Evolutionary conservation across 2,888 invertebrate genomes (phyloP).

Genomic region (Chironomus tentans): DNA sequence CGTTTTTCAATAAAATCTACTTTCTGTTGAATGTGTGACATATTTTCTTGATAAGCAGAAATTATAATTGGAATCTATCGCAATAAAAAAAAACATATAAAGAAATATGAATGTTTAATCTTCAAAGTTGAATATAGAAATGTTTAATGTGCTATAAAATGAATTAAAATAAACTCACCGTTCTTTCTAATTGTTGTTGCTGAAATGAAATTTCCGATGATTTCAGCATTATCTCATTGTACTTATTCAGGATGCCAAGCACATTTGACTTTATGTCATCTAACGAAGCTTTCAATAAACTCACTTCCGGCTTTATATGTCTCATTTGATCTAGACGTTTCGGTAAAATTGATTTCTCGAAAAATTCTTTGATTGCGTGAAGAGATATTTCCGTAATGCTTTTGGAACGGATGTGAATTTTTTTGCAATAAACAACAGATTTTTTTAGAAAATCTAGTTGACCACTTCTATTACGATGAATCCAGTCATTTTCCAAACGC

Average conservation of each 20-base stretch:
- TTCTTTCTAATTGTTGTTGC: constrained; percentile 12
- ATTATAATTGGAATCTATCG: constrained; percentile 14
- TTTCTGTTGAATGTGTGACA: constrained; percentile 12
- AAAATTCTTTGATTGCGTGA: constrained; percentile 18
- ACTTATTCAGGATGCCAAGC: constrained; percentile 6
- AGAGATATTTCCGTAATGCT: constrained; percentile 15
- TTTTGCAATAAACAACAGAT: constrained; percentile 16
- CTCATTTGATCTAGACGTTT: constrained; percentile 26
- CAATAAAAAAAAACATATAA: too few relatives aligned
- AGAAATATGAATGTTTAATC: too few relatives aligned
- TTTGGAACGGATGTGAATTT: constrained; percentile 19
- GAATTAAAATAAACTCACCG: neutral
- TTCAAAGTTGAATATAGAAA: too few relatives aligned
- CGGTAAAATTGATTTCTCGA: constrained; percentile 7
- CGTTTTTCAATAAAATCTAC: constrained; percentile 23
- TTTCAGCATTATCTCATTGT: constrained; percentile 24
- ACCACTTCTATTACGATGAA: constrained; percentile 20
- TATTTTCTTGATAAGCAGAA: constrained; percentile 16
- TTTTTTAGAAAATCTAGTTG: constrained; percentile 18
- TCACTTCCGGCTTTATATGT: constrained; percentile 20
- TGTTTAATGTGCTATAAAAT: too few relatives aligned
- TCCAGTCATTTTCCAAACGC: constrained; percentile 26
- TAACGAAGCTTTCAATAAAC: constrained; percentile 12
- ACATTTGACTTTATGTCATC: constrained; percentile 14
- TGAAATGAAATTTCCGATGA: constrained; percentile 17